Base-by-base conservation (phyloP, 2,797 vertebrate genomes). In the Anisognathus igniventris region DNA sequence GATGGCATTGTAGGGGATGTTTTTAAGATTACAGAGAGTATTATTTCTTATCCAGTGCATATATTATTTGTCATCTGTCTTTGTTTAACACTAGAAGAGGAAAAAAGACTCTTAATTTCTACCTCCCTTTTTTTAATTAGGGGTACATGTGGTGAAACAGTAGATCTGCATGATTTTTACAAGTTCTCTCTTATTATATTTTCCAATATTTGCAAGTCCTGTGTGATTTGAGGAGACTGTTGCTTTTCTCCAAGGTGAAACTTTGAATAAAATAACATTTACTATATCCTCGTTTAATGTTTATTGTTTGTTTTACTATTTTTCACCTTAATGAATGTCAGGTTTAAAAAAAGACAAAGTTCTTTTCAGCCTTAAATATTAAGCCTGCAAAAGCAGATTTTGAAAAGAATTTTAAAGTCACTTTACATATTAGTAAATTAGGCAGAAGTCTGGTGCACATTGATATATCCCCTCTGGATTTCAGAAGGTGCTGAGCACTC, bases 281-380 rank as follows among this genome's bases (percentile, higher is more conserved):
- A 28, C 13, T 83, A 6, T 40, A 40, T 74, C 67, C 37, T 89
- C 19, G 6, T 75, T 95, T 95, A 87, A 95, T 88, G 42, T 82
- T 22, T 42, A 86, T 17, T 64, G 22, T 47, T 95, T 86, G 30
- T 81, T 93, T 93, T 92, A 35, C 72, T 96, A 93, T 94, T 96
- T 91, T 92, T 54, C 14, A 16, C 78, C 33, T 84, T 78, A 93
- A 81, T 84, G 47, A 93, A 82, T 85, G 91, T 87, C 73, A 90
- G 27, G 50, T 51, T 28, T 10, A 40, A 71, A 87, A 86, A 72
- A 12, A 35, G 6, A 25, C 6, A 28, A 58, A 35, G 33, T 56
- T 61, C 30, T 86, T 94, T 94, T 78, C 85, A 93, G 44, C 50
- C n/a, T 76, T 77, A 25, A 78, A 54, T 44, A 77, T 45, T 86